Percentiles rank a stretch among this genome's conserved stretches.
Conservation (phyloP, 2,797 vertebrate genomes). For the Petrocephalus sullivani region DNA sequence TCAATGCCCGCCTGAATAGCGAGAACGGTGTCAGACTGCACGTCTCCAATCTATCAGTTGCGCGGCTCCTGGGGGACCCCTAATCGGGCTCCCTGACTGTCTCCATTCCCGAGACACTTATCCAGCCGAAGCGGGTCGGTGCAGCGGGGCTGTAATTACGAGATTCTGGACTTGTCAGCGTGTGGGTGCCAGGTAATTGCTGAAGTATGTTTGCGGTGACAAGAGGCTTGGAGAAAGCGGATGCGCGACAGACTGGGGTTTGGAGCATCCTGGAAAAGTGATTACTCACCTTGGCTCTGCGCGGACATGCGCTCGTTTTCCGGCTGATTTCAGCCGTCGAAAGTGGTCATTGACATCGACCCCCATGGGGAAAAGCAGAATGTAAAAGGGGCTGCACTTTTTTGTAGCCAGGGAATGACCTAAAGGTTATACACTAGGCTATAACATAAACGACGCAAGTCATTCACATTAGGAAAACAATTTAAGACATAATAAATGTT, state of each 20-base stretch:
- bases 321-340: not conserved
- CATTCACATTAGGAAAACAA: not conserved
- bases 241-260: slow-evolving; percentile 1
- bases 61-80: not conserved
- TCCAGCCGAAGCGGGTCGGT: not conserved
- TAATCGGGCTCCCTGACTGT: not conserved
- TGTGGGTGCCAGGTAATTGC: slow-evolving; percentile 22
- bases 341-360: not conserved
- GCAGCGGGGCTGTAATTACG: slow-evolving; percentile 14
- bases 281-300: not conserved
- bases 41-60: not conserved
- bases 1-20: not conserved
- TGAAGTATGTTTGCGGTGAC: slow-evolving; percentile 16
- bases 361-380: not conserved
- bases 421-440: not conserved
- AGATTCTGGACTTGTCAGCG: slow-evolving; percentile 15
- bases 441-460: not conserved
- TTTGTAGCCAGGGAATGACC: not conserved
- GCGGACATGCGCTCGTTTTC: not conserved
- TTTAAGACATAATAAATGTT: not conserved
- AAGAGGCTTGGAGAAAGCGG: not conserved
- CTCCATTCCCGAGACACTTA: not conserved
- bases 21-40: not conserved
- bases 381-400: not conserved
- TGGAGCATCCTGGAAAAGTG: not conserved